Evolutionary conservation across 2,113 vertebrate species (phyloP).

Genomic region (Oxygymnocypris stewartii): DNA sequence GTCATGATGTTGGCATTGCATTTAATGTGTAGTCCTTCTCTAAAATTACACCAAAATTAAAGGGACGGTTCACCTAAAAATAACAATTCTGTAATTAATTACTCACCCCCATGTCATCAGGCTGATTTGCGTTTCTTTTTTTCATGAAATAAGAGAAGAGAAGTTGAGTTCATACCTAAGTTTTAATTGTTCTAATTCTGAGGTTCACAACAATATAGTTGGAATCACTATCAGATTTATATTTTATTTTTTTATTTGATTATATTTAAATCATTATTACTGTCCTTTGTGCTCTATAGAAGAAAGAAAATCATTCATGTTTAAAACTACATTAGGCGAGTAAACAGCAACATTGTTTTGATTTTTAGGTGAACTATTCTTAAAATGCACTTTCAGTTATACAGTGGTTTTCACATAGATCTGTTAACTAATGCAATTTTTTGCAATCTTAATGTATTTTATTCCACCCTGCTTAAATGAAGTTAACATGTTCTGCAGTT

Average conservation of each 20-base stretch:
- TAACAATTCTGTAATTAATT: neutral
- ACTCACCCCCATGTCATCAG: neutral
- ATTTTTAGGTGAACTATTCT: neutral
- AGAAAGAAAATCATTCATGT: neutral
- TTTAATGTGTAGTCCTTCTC: neutral
- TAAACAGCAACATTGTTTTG: neutral
- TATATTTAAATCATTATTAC: neutral
- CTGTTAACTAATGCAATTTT: neutral
- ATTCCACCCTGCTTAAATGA: neutral
- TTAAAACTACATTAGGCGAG: neutral
- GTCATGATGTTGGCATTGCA: slow-evolving; percentile 22
- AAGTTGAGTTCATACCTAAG: neutral
- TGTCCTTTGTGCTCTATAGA: neutral
- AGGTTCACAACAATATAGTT: neutral
- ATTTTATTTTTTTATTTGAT: neutral
- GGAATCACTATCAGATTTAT: no score
- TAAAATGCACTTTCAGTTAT: neutral
- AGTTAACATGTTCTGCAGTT: neutral
- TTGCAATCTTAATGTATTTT: neutral
- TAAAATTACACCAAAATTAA: slow-evolving; percentile 26
- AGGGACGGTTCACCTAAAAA: neutral
- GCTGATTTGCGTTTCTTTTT: neutral
- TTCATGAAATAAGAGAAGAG: neutral
- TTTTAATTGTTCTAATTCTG: neutral
- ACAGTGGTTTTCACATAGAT: neutral